Base-by-base conservation (phyloP, 2,888 invertebrate species). In the Tenthredo distinguenda region DNA sequence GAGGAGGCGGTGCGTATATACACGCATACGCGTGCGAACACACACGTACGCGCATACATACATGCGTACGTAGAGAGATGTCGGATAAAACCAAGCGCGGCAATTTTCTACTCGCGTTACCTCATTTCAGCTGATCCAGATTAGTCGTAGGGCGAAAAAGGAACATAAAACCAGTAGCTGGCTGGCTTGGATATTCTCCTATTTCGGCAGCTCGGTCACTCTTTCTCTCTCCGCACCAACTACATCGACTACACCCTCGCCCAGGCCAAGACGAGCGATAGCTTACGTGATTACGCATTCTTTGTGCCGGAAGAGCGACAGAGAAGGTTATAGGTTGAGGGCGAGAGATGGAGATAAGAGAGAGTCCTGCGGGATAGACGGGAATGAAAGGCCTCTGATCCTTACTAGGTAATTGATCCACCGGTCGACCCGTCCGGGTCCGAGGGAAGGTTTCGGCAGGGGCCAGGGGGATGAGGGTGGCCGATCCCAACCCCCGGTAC, bases 71-170 rank as follows among this genome's bases (percentile, higher is more conserved):
- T 26, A 26, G 26, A 26, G 26, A 26, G 26, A 26, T 26, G 40
- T 74, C 12, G 74, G 74, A 40, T 40, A 74, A 74, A 47, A 43
- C 77, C n/a, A 34, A 71, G 71, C 31, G 43, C 74, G 85, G 74
- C 85, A 84, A 85, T 85, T 85, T 85, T 84, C 85, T 85, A 76
- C 84, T 79, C 77, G 86, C 84, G 83, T 85, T 87, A 87, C 86
- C 86, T 87, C 86, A 84, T 87, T 83, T 86, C 83, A 55, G 85
- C 62, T 87, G 85, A 88, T 87, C 87, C 87, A 86, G 87, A 88
- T 87, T 88, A 87, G 85, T 86, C 68, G 12, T 43, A 43, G 47
- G 47, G 82, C 3, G 68, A 68, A 83, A 58, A 81, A 40, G 79
- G 62, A 77, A 81, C 62, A 81, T 65, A 68, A 83, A 83, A 68